These are phyloP conservation scores for Olivierus martensii DNA, from an alignment of 1,140 invertebrate species.

Conservation along the genomic window DNA sequence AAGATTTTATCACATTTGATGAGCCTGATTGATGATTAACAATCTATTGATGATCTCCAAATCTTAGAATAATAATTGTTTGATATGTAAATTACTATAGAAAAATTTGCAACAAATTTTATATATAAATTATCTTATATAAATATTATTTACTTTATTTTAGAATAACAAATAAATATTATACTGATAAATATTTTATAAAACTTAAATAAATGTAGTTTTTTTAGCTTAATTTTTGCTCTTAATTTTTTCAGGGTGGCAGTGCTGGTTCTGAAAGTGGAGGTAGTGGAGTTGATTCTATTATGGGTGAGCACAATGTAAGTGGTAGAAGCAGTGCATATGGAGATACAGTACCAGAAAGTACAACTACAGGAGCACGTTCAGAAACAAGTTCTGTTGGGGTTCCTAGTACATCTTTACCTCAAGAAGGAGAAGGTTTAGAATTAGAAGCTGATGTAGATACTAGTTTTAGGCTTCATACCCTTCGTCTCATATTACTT, in stretches of 20 bases:
- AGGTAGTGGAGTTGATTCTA: slow-evolving; percentile 75
- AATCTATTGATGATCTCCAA: no score
- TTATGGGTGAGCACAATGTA: slow-evolving; percentile 62
- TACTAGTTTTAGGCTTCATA: slow-evolving; percentile 36
- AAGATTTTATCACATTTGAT: no score
- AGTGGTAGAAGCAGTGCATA: slow-evolving; percentile 80
- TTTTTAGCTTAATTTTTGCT: neutral
- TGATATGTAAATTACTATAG: no score
- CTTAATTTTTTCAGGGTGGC: slow-evolving; percentile 29
- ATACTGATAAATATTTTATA: neutral
- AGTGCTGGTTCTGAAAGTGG: slow-evolving; percentile 57
- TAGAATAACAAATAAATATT: no score
- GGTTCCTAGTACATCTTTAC: slow-evolving; percentile 30
- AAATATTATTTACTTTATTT: no score
- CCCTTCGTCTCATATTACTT: slow-evolving; percentile 48
- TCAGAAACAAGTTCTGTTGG: slow-evolving; percentile 42
- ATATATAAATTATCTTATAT: no score
- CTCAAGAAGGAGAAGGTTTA: slow-evolving; percentile 23
- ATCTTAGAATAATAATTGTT: no score
- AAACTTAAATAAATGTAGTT: no score
- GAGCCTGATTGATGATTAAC: no score
- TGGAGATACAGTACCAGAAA: slow-evolving; percentile 46
- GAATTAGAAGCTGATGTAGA: slow-evolving; percentile 27
- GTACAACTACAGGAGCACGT: slow-evolving; percentile 26
- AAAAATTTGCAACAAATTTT: no score